Evolutionary conservation across 2,113 vertebrate genomes (phyloP).

Genomic region (Sphaerodactylus townsendi): DNA sequence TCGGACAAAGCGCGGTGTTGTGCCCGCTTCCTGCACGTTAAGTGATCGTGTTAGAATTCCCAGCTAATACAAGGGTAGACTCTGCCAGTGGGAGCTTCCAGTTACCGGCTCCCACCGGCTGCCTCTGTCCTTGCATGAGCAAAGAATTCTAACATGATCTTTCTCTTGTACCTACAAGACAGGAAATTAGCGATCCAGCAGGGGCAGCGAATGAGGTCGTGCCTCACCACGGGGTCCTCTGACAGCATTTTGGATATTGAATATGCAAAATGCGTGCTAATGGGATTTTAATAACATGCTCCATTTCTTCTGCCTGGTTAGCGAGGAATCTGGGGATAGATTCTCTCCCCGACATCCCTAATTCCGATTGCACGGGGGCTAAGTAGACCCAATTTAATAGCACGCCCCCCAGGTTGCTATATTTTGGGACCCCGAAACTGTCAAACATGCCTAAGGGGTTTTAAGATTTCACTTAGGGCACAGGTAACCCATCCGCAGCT

Average conservation of each 20-base stretch:
- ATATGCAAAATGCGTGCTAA: neutral
- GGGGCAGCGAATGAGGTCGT: neutral
- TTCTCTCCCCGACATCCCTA: neutral
- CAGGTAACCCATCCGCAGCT: neutral
- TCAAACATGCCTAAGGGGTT: neutral
- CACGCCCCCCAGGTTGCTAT: neutral
- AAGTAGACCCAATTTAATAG: neutral
- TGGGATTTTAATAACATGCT: neutral
- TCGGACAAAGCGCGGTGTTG: neutral
- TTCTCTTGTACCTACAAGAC: neutral
- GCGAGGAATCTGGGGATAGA: neutral
- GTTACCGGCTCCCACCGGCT: neutral
- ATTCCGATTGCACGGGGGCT: neutral
- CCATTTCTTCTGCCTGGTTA: conserved; percentile 1
- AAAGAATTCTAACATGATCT: neutral
- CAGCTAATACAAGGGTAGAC: neutral
- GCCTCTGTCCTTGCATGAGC: neutral
- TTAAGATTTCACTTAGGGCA: neutral
- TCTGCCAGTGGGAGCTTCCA: neutral
- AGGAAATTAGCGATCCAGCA: neutral
- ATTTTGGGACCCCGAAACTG: neutral
- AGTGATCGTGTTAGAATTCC: neutral
- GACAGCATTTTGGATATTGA: neutral
- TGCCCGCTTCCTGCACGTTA: neutral
- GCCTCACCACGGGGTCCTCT: neutral